These are phyloP conservation scores for Aphelinus atriplicis DNA, from an alignment of 1,140 invertebrate genomes.

Conservation along the genomic window DNA sequence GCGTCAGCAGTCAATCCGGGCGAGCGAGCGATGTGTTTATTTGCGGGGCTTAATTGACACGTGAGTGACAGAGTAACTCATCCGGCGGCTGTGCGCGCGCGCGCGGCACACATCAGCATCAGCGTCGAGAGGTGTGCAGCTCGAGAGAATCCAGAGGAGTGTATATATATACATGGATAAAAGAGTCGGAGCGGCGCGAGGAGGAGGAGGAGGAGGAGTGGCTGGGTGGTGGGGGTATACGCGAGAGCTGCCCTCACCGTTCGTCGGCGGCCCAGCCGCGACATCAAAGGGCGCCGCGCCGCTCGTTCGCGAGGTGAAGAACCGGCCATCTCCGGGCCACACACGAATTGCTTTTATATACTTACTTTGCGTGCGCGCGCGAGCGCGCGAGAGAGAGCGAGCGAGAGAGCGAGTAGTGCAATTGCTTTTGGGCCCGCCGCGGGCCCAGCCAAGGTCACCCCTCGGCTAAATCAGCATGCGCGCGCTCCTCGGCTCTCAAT, in stretches of 20 bases:
- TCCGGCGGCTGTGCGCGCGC: constrained; percentile 11
- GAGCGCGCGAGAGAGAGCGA: no score
- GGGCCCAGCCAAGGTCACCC: constrained; percentile 27
- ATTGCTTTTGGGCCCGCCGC: constrained; percentile 43
- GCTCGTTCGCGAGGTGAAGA: constrained; percentile 67
- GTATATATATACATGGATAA: no score
- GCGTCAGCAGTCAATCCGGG: background rate
- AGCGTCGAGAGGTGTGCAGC: constrained; percentile 39
- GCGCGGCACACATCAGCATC: background rate
- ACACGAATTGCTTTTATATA: constrained; percentile 67
- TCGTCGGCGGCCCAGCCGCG: constrained; percentile 47
- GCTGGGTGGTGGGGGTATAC: constrained; percentile 32
- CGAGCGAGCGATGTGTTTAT: constrained; percentile 16
- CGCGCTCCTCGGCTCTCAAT: background rate
- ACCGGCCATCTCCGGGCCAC: constrained; percentile 67
- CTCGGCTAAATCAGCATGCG: constrained; percentile 34
- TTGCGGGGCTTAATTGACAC: constrained; percentile 25
- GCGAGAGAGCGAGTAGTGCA: constrained; percentile 29
- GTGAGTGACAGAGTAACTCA: constrained; percentile 33
- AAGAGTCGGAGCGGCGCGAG: background rate
- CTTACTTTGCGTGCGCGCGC: constrained; percentile 44
- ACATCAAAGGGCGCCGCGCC: constrained; percentile 64
- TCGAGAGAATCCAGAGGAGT: constrained; percentile 15
- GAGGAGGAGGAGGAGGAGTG: constrained; percentile 15
- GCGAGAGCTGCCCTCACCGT: constrained; percentile 42